phyloP scores from a whole-genome alignment of 2,113 vertebrate species.

The Bufo gargarizans region DNA sequence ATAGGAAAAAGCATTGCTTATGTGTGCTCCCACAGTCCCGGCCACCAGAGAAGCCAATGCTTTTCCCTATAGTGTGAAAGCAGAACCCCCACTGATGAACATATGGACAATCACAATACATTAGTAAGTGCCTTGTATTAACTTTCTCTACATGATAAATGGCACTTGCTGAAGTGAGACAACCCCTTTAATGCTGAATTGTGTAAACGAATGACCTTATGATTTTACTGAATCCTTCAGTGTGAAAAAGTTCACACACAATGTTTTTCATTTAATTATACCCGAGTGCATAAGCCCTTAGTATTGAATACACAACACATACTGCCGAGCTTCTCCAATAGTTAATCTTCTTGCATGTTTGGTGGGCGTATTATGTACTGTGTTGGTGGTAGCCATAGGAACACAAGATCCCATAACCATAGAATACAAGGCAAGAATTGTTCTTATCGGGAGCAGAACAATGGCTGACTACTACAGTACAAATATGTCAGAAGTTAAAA shows the following conservation, averaged over 20 bases:
- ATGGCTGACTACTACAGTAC: background rate
- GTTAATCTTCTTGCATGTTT: background rate
- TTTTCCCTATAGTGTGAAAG: no score
- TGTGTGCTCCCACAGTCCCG: no score
- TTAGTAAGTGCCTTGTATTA: no score
- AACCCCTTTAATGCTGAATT: background rate
- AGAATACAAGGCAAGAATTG: conserved; percentile 14
- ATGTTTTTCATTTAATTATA: background rate
- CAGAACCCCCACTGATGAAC: no score
- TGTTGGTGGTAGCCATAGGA: conserved; percentile 9
- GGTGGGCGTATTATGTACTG: background rate
- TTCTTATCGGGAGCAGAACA: conserved; percentile 29
- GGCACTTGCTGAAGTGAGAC: no score
- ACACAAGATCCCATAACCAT: conserved; percentile 9
- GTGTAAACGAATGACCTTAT: background rate
- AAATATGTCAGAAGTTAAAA: background rate
- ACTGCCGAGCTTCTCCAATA: background rate
- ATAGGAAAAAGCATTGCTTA: no score
- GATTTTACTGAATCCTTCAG: background rate
- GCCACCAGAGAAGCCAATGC: no score
- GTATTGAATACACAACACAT: background rate
- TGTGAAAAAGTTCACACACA: background rate
- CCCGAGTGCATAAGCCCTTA: background rate
- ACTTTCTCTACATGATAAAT: no score
- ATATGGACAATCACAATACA: no score